Base-by-base conservation (phyloP, 2,797 vertebrate genomes). In the Furcifer pardalis region DNA sequence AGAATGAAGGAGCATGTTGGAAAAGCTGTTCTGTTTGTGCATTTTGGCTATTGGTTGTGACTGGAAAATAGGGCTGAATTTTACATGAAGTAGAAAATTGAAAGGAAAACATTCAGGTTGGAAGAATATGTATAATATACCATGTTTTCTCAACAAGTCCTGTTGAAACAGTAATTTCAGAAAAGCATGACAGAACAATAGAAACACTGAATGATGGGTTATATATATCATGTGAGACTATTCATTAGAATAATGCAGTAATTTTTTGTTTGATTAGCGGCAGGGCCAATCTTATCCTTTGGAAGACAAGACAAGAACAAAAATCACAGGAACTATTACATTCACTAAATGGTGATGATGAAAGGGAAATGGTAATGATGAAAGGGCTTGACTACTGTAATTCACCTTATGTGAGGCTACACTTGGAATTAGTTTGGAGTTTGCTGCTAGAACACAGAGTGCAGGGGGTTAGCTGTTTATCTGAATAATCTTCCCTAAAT, bases 41-140 rank as follows among this genome's bases (percentile, higher is more conserved):
- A 52, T 37, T 69, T 56, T 9, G 59, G 52, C 71, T 9, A 44
- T 27, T 68, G 37, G 3, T 44, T 40, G 17, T 62, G 13, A 76
- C 40, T 88, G 30, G 81, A 8, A 35, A 32, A 27, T 60, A 56
- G 52, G 60, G 72, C 35, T 80, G 88, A 79, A 74, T 4, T 1
- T 46, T 9, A 27, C 44, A 23, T 74, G 82, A 73, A 40, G 21
- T 42, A 32, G 21, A 56, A 59, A 75, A 35, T 19, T 10, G 75
- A 62, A 90, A 90, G 84, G 68, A 72, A 84, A 90, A 88, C 60
- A 4, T 25, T 87, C 13, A 77, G 60, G 90, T 75, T 81, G 49
- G 71, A 21, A 44, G 23, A 42, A 25, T 44, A 68, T 42, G 35
- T 35, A 73, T 49, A 52, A 40, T 30, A 32, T 32, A 80, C 49